Evolutionary conservation across 2,888 invertebrate species (phyloP).

Genomic region (Apamea monoglypha): DNA sequence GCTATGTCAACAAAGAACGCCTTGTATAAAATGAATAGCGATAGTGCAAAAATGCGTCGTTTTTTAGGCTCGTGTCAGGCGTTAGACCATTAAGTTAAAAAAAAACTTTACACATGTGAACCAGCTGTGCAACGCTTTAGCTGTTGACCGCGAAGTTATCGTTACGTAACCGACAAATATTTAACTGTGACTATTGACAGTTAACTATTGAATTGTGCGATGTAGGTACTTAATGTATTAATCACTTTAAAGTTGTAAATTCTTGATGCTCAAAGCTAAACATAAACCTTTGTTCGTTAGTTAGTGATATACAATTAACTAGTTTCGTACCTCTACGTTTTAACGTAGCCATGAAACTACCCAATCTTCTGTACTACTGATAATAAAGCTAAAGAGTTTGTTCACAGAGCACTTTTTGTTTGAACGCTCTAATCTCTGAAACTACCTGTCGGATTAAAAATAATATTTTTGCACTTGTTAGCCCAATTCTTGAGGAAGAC

Average conservation of each 20-base stretch:
- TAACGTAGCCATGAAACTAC: background rate
- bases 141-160: background rate
- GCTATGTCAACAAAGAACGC: background rate
- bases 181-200: background rate
- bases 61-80: background rate
- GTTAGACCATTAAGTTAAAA: background rate
- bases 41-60: background rate
- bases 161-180: background rate
- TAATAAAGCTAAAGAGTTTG: too few species aligned
- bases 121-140: slow-evolving; percentile 5
- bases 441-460: too few species aligned
- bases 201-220: background rate
- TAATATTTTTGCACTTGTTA: too few species aligned
- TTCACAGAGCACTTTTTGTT: too few species aligned
- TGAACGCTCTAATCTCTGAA: too few species aligned
- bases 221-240: fast-evolving
- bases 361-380: too few species aligned
- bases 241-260: background rate
- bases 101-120: slow-evolving; percentile 12
- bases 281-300: background rate
- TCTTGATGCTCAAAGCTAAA: background rate
- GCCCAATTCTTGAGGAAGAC: too few species aligned
- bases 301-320: background rate
- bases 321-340: background rate
- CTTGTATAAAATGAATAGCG: background rate